A percentile compares a stretch with the other conserved stretches of the same genome.
These are phyloP conservation scores for Blera fallax DNA, from an alignment of 2,888 invertebrate genomes.

Conservation along the genomic window DNA sequence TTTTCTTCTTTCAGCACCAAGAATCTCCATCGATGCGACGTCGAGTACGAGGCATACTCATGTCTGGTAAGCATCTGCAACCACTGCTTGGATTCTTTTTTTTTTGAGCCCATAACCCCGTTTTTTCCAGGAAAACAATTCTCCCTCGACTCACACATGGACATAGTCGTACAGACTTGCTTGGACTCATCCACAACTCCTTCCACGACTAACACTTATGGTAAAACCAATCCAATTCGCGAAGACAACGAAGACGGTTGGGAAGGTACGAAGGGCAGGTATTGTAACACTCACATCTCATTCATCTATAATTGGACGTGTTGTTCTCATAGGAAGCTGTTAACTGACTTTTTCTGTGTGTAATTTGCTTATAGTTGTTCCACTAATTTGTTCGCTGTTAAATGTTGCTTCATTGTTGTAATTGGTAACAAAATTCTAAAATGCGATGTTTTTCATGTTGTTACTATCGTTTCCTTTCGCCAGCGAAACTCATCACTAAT, in stretches of 20 bases:
- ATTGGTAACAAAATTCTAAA: conserved; percentile 34
- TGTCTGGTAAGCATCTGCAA: conserved; percentile 85
- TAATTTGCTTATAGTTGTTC: conserved; percentile 8
- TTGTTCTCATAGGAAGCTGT: conserved; percentile 5
- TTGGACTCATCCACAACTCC: conserved; percentile 82
- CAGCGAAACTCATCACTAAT: neutral
- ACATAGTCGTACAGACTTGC: conserved; percentile 88
- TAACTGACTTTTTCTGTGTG: neutral
- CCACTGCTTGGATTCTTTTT: neutral
- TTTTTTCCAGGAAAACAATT: conserved; percentile 86
- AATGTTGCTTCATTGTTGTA: conserved; percentile 30
- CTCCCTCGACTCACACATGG: conserved; percentile 95
- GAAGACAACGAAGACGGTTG: conserved; percentile 80
- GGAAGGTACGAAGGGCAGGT: conserved; percentile 82
- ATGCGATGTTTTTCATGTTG: conserved; percentile 59
- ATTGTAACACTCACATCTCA: conserved; percentile 74
- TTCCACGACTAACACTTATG: conserved; percentile 72
- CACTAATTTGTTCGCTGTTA: conserved; percentile 18
- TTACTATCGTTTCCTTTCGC: neutral
- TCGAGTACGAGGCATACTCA: conserved; percentile 92
- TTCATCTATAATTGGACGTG: conserved; percentile 51
- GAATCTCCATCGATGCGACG: conserved; percentile 89
- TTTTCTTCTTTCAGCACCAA: conserved; percentile 77
- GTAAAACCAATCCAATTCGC: conserved; percentile 75
- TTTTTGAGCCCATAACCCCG: neutral